phyloP scores from a whole-genome alignment of 2,888 invertebrate genomes.

The Orgyia antiqua region DNA sequence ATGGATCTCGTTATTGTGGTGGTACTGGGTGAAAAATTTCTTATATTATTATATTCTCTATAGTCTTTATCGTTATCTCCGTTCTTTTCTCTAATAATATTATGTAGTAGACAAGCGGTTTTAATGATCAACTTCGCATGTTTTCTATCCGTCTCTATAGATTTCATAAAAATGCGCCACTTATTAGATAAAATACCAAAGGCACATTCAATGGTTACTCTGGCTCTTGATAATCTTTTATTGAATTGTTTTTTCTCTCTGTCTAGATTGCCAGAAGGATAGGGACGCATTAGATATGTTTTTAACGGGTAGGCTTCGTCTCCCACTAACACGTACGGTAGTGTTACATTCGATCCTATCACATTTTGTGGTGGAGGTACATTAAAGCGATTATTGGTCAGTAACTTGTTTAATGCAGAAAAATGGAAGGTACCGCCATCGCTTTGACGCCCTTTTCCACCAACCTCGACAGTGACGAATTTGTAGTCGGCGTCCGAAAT shows the following conservation, averaged over 20 bases:
- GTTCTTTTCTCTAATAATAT: slow-evolving; percentile 7
- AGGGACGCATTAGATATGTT: slow-evolving; percentile 14
- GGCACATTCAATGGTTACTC: slow-evolving; percentile 3
- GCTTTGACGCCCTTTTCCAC: slow-evolving; percentile 20
- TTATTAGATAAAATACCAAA: slow-evolving; percentile 5
- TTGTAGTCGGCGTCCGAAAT: slow-evolving; percentile 18
- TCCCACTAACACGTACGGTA: slow-evolving; percentile 8
- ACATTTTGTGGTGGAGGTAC: not conserved
- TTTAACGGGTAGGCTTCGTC: slow-evolving; percentile 15
- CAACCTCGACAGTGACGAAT: slow-evolving; percentile 24
- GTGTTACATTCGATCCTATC: not conserved
- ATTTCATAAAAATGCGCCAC: slow-evolving; percentile 10
- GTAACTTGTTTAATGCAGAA: not conserved
- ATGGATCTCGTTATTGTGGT: not conserved
- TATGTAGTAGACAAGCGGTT: slow-evolving; percentile 5
- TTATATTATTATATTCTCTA: not conserved
- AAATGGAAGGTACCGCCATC: slow-evolving; percentile 23
- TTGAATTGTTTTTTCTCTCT: slow-evolving; percentile 8
- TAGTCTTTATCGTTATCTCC: not conserved
- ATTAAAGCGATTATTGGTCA: not conserved
- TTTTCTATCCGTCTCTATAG: slow-evolving; percentile 5
- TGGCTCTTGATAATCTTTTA: slow-evolving; percentile 10
- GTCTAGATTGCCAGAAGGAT: slow-evolving; percentile 3
- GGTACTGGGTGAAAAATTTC: not conserved
- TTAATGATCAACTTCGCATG: slow-evolving; percentile 7